A percentile compares a stretch with the other conserved stretches of the same genome.
Conservation (phyloP, 1,140 invertebrate species). For the Pogonomyrmex californicus region DNA sequence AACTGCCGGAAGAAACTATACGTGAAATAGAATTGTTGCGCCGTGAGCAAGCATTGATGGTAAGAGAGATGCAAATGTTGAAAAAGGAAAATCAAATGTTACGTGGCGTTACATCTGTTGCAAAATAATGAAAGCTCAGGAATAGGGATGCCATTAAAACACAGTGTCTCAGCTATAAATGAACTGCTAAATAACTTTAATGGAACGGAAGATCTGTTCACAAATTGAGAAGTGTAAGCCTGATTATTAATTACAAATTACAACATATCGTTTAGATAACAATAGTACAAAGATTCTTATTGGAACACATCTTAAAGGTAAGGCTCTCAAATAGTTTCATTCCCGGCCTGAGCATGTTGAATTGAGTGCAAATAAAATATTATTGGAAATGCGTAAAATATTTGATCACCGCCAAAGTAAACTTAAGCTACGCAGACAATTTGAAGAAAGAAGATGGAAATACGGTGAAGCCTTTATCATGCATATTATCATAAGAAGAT, state of each 20-base stretch:
- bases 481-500: not conserved
- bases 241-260: not conserved
- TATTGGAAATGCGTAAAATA: not conserved
- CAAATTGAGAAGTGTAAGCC: slow-evolving; percentile 4
- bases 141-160: not conserved
- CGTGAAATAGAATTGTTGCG: not conserved
- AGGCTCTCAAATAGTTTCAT: not conserved
- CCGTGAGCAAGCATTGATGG: not conserved
- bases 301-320: not conserved
- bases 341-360: not conserved
- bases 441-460: not conserved
- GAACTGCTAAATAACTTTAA: not conserved
- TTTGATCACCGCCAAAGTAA: not conserved
- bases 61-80: not conserved
- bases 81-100: not conserved
- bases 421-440: not conserved
- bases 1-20: not conserved
- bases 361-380: not conserved
- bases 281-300: not conserved
- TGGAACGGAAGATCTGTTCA: not conserved
- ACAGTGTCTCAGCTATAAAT: not conserved
- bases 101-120: not conserved
- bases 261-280: not conserved
- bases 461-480: not conserved
- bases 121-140: not conserved